phyloP scores from a whole-genome alignment of 2,797 vertebrate species.

The Limosa lapponica region DNA sequence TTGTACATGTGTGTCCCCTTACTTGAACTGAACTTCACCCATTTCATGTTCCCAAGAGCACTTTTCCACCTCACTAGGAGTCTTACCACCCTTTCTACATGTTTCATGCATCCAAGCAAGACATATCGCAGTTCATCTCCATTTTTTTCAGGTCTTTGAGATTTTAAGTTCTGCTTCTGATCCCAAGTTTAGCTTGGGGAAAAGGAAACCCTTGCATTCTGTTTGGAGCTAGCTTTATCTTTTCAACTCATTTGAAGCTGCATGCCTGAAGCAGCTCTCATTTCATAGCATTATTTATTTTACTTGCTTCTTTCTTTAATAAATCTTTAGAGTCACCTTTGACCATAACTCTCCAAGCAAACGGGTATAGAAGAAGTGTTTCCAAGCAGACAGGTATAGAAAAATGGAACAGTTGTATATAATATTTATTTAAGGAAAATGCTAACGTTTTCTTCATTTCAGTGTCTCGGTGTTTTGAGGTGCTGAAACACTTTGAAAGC shows the following conservation, averaged over 20 bases:
- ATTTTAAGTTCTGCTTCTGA: not conserved
- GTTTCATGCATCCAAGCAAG: not conserved
- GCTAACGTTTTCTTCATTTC: not conserved
- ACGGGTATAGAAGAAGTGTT: not conserved
- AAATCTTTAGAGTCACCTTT: not conserved
- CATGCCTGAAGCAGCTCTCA: not conserved
- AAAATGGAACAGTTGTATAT: not conserved
- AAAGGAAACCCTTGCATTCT: not conserved
- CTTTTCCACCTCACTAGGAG: not conserved
- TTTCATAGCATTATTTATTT: not conserved
- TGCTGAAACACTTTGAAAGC: not conserved
- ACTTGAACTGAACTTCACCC: not conserved
- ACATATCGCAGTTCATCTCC: not conserved
- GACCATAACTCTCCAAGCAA: not conserved
- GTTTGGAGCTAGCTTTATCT: not conserved
- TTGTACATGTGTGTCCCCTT: not conserved
- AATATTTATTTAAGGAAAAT: not conserved
- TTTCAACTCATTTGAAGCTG: not conserved
- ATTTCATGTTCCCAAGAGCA: not conserved
- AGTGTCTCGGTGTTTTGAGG: not conserved
- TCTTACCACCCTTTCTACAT: not conserved
- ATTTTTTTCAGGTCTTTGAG: not conserved
- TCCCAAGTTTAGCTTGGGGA: not conserved
- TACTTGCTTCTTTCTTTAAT: not conserved
- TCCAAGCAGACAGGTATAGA: not conserved